Base-by-base conservation (phyloP, 2,888 invertebrate genomes). In the Apotomis betuletana region DNA sequence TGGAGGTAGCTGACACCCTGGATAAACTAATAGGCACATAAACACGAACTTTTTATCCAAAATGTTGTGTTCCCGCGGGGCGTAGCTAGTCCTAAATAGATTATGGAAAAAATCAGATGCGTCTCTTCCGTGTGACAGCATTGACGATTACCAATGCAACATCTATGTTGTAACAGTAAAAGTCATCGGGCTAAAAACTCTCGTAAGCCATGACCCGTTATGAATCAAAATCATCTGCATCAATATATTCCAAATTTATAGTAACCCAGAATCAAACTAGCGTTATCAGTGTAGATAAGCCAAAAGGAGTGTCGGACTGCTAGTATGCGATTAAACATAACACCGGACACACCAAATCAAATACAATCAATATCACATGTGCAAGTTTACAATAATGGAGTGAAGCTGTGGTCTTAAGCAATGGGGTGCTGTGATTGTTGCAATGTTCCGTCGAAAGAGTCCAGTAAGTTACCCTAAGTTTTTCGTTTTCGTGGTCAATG, bases 381-480 rank as follows among this genome's bases (percentile, higher is more conserved):
- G n/a, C 27, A 65, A n/a, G 27, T 46, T 27, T 46, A 13, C 9
- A 36, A 57, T 44, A n/a, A 57, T 65, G 65, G 55, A 65, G 65
- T 65, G 65, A 65, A 27, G 8, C 0, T 63, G 46, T 54, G 38
- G 38, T 65, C 41, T 44, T 27, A 55, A 46, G 57, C 46, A 55
- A 92, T 92, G 92, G 90, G 89, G 68, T 90, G 90, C 74, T 88
- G 86, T 73, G 86, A 88, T 70, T 88, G 88, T 78, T 90, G 87
- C 77, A 79, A 85, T 38, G 80, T 85, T 41, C 83, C 87, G 12
- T 85, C 86, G 9, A 87, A 88, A 77, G 91, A 92, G 77, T 87
- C 87, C 54, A 85, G 92, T 92, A 85, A 91, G 92, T 91, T 75
- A 41, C 9, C 2, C 38, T 38, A 3, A 12, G 38, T 6, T 5